Evolutionary conservation across 2,888 invertebrate species (phyloP), one percentile per base, ranked within the genome.

Genomic region (Rhyacophila evoluta): DNA sequence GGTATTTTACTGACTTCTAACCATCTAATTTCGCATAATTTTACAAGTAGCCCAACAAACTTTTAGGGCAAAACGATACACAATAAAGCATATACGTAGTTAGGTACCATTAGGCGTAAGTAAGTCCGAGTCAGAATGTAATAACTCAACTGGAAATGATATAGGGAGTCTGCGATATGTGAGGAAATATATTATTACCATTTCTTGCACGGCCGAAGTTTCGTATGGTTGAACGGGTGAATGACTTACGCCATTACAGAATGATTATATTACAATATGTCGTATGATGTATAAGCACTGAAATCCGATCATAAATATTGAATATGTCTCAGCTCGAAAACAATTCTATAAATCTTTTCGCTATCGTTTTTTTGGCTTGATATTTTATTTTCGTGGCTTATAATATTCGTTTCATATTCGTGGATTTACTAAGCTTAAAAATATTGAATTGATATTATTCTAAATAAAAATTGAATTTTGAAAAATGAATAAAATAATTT

Each of bases 81-180:
- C 6, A 33, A 33, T 33, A 33, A 33, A 4, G 6, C 6, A 33
- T 33, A 33, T 33, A 6, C 6, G 6, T 33, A 33, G 4, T 33
- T 33, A 33, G n/a, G n/a, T 33, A 33, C 29, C 29, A 33, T 33
- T 33, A 33, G 29, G 4, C 29, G 6, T 33, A 33, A 33, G 29
- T 33, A 33, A 55, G 55, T 55, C 55, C 55, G 25, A 55, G 25
- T 55, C 25, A 10, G 29, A 4, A 6, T 33, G 55, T 25, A 55
- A 55, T 55, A 55, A 55, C 19, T 55, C 55, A 55, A 12, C 15
- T 55, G 55, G 55, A 55, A 55, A 55, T 55, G 55, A 55, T 25
- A 25, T 55, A 55, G 15, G 25, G 25, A 55, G 55, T 25, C 25
- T 6, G 55, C 55, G 55, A 55, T 55, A 25, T 19, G 6, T 19